Evolutionary conservation across 2,113 vertebrate species (phyloP).

Genomic region (Ailurus styani): DNA sequence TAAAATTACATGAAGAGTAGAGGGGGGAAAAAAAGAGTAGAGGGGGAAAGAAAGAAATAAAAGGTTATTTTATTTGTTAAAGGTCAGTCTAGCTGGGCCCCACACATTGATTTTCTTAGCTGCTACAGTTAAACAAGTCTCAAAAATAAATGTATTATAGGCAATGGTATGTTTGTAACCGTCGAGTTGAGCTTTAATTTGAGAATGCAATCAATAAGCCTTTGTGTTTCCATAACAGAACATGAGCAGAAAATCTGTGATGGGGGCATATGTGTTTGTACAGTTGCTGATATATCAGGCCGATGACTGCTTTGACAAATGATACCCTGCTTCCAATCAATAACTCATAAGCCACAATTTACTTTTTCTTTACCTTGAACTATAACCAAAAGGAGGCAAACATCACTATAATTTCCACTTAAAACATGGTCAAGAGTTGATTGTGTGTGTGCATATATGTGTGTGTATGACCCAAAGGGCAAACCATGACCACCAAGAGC

Average conservation of each 20-base stretch:
- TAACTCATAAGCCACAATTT: conserved; percentile 70
- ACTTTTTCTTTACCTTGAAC: conserved; percentile 70
- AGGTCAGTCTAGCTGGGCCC: conserved; percentile 69
- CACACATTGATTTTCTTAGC: conserved; percentile 73
- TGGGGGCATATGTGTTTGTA: conserved; percentile 23
- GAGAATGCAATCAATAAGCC: conserved; percentile 77
- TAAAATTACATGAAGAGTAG: conserved; percentile 9
- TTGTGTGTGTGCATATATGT: background rate
- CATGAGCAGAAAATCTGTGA: conserved; percentile 71
- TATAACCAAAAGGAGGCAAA: conserved; percentile 52
- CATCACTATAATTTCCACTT: conserved; percentile 58
- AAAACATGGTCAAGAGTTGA: background rate
- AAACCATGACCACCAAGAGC: background rate
- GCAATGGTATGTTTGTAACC: conserved; percentile 67
- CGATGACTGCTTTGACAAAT: conserved; percentile 72
- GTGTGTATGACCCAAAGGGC: background rate
- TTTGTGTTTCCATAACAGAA: conserved; percentile 76
- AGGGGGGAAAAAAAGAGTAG: background rate
- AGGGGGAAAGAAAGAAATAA: background rate
- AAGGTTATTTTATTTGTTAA: conserved; percentile 72
- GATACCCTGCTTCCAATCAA: conserved; percentile 67
- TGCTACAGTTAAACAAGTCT: conserved; percentile 72
- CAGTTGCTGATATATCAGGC: conserved; percentile 71
- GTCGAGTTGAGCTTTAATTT: conserved; percentile 70
- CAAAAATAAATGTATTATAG: conserved; percentile 76